A percentile compares a stretch with the other conserved stretches of the same genome.
Evolutionary conservation across 1,140 invertebrate genomes (phyloP).

Genomic region (Trigoniulus corallinus): DNA sequence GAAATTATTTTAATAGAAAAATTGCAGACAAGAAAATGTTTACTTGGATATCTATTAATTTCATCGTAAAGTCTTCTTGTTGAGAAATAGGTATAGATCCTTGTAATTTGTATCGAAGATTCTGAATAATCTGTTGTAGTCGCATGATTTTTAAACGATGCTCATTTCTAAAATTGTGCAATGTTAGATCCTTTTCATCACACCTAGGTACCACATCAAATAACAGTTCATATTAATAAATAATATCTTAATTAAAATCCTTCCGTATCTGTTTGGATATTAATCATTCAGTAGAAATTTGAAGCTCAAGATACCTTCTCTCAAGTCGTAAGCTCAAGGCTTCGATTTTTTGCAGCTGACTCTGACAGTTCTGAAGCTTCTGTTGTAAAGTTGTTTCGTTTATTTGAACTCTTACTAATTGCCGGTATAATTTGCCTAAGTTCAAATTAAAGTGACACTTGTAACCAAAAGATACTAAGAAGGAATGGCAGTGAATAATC

Average conservation of each 20-base stretch:
- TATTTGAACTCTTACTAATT: background rate
- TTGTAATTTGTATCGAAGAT: too few relatives aligned
- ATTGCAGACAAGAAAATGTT: too few relatives aligned
- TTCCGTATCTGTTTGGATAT: too few relatives aligned
- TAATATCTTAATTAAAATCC: background rate
- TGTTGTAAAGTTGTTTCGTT: background rate
- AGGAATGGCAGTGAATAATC: background rate
- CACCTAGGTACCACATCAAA: background rate
- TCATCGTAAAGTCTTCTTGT: too few relatives aligned
- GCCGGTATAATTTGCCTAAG: background rate
- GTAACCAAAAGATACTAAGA: background rate
- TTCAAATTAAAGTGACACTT: background rate
- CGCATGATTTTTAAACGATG: too few relatives aligned
- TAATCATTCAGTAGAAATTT: too few relatives aligned
- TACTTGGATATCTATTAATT: too few relatives aligned
- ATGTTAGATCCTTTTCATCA: background rate
- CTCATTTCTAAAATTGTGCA: too few relatives aligned
- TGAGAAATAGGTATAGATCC: too few relatives aligned
- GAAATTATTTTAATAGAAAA: too few relatives aligned
- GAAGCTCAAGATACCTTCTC: background rate
- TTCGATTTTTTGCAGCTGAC: background rate
- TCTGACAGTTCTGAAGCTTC: background rate
- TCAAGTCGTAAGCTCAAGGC: background rate
- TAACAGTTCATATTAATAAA: background rate
- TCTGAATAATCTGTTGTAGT: too few relatives aligned